A percentile compares a stretch with the other conserved stretches of the same genome.
Evolutionary conservation across 2,888 invertebrate species (phyloP).

Genomic region (Callyntrura guangdongensis): DNA sequence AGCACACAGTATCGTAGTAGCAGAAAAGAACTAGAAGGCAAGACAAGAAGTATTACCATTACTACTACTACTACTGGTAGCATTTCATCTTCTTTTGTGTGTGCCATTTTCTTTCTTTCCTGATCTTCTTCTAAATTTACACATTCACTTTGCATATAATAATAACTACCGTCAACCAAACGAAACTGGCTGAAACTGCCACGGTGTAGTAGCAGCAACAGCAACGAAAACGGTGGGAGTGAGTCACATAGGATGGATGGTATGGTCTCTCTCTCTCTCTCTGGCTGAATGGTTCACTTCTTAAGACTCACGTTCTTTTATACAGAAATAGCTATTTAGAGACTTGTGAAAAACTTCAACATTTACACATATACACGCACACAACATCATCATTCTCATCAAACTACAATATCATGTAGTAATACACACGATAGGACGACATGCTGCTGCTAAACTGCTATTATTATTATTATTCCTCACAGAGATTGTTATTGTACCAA

Average conservation of each 20-base stretch:
- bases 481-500: background rate
- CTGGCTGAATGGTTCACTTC: no score
- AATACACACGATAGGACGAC: background rate
- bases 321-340: constrained; percentile 22
- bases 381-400: background rate
- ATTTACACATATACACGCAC: background rate
- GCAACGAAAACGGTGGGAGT: background rate
- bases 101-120: background rate
- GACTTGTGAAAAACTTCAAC: constrained; percentile 18
- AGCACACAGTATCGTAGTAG: background rate
- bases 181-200: background rate
- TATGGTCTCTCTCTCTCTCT: no score
- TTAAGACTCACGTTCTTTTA: background rate
- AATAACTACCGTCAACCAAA: no score
- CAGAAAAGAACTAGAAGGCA: background rate
- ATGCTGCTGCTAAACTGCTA: background rate
- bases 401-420: background rate
- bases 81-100: background rate
- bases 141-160: background rate
- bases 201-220: background rate
- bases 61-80: no score
- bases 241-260: background rate
- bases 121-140: constrained; percentile 16
- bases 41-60: background rate
- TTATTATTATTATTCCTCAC: background rate